Evolutionary conservation across 2,797 vertebrate genomes (phyloP).

Genomic region (Pseudomugil gertrudae): DNA sequence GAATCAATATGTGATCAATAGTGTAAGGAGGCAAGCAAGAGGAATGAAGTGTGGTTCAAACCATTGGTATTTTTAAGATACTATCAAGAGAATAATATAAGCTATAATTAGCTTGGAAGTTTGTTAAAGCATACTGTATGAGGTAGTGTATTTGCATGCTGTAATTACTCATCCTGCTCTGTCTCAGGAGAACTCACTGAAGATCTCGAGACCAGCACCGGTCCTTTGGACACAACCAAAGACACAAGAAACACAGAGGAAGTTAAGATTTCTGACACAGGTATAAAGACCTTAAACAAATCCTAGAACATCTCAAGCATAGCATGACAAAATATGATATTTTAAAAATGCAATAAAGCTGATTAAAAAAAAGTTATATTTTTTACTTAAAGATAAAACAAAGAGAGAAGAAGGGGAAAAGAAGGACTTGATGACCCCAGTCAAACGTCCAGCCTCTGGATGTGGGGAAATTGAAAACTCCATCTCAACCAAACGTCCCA

Average conservation of each 20-base stretch:
- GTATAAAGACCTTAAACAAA: constrained; percentile 58
- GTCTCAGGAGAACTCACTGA: constrained; percentile 86
- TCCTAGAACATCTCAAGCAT: neutral
- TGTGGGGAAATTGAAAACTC: constrained; percentile 82
- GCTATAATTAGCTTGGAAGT: constrained; percentile 46
- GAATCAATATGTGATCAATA: constrained; percentile 98
- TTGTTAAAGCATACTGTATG: constrained; percentile 38
- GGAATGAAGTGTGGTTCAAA: constrained; percentile 56
- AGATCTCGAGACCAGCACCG: constrained; percentile 83
- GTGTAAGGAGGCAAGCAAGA: constrained; percentile 53
- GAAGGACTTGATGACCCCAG: constrained; percentile 80
- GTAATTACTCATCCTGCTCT: constrained; percentile 40
- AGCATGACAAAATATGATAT: neutral
- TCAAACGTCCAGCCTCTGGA: constrained; percentile 84
- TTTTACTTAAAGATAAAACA: constrained; percentile 42
- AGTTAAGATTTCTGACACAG: constrained; percentile 84
- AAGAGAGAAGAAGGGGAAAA: constrained; percentile 82
- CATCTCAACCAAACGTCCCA: constrained; percentile 87
- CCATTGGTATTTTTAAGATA: constrained; percentile 56
- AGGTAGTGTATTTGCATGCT: constrained; percentile 39
- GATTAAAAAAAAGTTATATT: constrained; percentile 2
- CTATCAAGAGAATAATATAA: constrained; percentile 49
- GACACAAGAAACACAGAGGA: constrained; percentile 83
- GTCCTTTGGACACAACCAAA: constrained; percentile 89
- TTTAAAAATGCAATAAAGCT: neutral